Conservation (phyloP, 2,797 vertebrate genomes). For the Pristis pectinata region DNA sequence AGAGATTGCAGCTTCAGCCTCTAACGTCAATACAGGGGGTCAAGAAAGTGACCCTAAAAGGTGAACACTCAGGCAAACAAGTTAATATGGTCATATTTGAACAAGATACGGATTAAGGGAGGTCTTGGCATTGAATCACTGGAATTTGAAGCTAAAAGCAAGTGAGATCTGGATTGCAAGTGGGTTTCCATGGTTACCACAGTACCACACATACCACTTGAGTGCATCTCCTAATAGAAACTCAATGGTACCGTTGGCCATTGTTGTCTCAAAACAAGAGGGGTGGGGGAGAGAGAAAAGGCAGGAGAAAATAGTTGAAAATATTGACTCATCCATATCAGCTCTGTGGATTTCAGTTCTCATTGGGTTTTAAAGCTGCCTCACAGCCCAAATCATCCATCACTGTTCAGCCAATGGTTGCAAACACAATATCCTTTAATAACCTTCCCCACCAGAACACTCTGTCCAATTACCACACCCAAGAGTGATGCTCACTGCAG, state of each 20-base stretch:
- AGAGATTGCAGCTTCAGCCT: background rate
- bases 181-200: background rate
- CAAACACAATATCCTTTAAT: background rate
- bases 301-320: background rate
- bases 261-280: background rate
- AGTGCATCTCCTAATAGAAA: background rate
- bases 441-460: background rate
- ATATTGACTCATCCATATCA: background rate
- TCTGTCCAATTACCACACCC: background rate
- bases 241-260: background rate
- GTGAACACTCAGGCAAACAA: background rate
- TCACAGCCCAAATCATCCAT: background rate
- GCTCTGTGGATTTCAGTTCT: background rate
- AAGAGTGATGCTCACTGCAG: too few species aligned
- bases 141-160: background rate
- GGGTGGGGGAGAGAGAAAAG: background rate
- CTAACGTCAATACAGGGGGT: background rate
- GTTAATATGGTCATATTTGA: too few species aligned
- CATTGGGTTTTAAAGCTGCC: background rate
- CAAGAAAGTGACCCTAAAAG: background rate
- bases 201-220: background rate
- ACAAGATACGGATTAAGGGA: background rate
- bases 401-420: background rate
- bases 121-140: background rate
- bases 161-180: background rate